Conservation (phyloP, 2,888 invertebrate species). For the Orgyia antiqua region DNA sequence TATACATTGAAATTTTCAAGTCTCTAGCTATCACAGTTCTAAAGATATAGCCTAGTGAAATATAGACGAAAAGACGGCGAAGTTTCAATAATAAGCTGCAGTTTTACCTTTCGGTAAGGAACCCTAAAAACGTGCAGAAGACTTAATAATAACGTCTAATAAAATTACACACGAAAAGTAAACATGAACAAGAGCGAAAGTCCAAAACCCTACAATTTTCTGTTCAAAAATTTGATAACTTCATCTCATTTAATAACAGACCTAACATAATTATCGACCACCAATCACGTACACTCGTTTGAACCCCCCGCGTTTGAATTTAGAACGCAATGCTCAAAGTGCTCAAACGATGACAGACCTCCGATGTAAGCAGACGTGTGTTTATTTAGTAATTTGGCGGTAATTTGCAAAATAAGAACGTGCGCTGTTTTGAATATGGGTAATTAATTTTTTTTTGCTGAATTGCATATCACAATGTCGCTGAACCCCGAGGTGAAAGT, state of each 20-base stretch:
- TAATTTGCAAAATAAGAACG: constrained; percentile 46
- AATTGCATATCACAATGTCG: constrained; percentile 40
- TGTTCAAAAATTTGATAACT: constrained; percentile 63
- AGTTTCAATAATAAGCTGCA: too few species aligned
- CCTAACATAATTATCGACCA: constrained; percentile 43
- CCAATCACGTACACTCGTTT: constrained; percentile 47
- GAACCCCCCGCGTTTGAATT: constrained; percentile 46
- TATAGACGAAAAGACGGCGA: too few species aligned
- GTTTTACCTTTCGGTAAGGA: too few species aligned
- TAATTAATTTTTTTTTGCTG: constrained; percentile 26
- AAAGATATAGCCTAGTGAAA: too few species aligned
- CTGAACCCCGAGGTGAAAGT: constrained; percentile 48
- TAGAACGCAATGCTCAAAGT: constrained; percentile 41
- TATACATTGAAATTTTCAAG: too few species aligned
- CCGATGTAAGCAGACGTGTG: constrained; percentile 46
- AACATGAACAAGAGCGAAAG: constrained; percentile 56
- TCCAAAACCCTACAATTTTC: constrained; percentile 51
- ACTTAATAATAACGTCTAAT: constrained; percentile 54
- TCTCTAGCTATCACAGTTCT: too few species aligned
- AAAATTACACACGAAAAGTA: constrained; percentile 57
- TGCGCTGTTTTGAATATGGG: constrained; percentile 22
- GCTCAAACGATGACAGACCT: constrained; percentile 42
- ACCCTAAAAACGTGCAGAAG: too few species aligned
- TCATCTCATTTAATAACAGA: constrained; percentile 64
- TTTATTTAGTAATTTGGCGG: constrained; percentile 50